These are phyloP conservation scores for Dendrocopos noguchii DNA, from an alignment of 2,113 vertebrate species.

Conservation along the genomic window DNA sequence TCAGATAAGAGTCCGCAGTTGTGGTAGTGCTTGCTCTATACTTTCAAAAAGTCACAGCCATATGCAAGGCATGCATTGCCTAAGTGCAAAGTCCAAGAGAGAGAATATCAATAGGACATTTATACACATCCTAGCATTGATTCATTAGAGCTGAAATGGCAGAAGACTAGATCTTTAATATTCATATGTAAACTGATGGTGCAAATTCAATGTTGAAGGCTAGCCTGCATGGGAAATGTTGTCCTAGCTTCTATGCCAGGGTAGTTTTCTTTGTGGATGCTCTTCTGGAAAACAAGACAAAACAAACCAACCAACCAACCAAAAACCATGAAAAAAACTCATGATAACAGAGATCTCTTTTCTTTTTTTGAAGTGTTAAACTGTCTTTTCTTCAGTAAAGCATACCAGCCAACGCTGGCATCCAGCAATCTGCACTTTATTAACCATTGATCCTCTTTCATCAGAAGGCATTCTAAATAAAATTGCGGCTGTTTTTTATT, in stretches of 20 bases:
- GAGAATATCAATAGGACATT: background rate
- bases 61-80: background rate
- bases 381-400: conserved; percentile 16
- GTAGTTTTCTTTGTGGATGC: background rate
- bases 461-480: conserved; percentile 8
- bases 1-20: background rate
- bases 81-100: background rate
- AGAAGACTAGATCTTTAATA: background rate
- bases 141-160: background rate
- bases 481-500: conserved; percentile 31
- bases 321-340: background rate
- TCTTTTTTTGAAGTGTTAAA: conserved; percentile 31
- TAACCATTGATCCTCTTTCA: background rate
- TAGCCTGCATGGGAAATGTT: background rate
- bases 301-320: background rate
- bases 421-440: background rate
- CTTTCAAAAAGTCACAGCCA: background rate
- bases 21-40: background rate
- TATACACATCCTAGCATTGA: background rate
- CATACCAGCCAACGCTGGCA: background rate
- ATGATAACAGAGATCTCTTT: background rate
- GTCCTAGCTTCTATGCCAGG: background rate
- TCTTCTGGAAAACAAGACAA: background rate
- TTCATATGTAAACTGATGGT: background rate
- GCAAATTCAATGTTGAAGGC: background rate